Percentiles rank a stretch among this genome's conserved stretches.
Evolutionary conservation across 2,888 invertebrate species (phyloP).

Genomic region (Rotaria socialis): DNA sequence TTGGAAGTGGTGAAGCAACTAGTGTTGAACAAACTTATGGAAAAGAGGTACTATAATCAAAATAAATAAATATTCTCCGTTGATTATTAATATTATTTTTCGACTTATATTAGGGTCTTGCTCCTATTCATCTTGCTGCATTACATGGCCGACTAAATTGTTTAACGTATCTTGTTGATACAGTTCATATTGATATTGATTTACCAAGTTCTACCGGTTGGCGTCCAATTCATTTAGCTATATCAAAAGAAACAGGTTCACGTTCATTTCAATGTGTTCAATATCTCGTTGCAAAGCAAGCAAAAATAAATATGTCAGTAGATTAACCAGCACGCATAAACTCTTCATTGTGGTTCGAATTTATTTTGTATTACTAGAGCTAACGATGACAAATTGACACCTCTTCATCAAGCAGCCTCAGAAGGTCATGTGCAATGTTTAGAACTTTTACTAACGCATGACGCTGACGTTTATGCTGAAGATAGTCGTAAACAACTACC

Average conservation of each 20-base stretch:
- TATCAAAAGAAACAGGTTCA: slow-evolving; percentile 58
- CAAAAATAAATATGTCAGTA: slow-evolving; percentile 55
- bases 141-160: slow-evolving; percentile 58
- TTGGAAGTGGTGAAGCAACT: slow-evolving; percentile 45
- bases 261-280: slow-evolving; percentile 54
- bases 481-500: slow-evolving; percentile 58
- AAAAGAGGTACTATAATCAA: slow-evolving; percentile 53
- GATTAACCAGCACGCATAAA: no score
- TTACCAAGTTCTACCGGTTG: slow-evolving; percentile 56
- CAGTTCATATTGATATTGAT: slow-evolving; percentile 56
- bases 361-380: slow-evolving; percentile 49
- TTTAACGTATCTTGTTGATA: slow-evolving; percentile 55
- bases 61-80: neutral
- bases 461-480: slow-evolving; percentile 53
- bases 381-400: slow-evolving; percentile 58
- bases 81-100: neutral
- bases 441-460: slow-evolving; percentile 55
- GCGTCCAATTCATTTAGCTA: slow-evolving; percentile 57
- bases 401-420: slow-evolving; percentile 59
- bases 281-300: slow-evolving; percentile 55
- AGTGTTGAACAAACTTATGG: slow-evolving; percentile 54
- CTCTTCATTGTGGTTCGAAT: slow-evolving; percentile 43
- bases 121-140: slow-evolving; percentile 57
- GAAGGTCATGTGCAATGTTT: slow-evolving; percentile 59
- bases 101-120: slow-evolving; percentile 50